Conservation (phyloP, 2,113 vertebrate species). For the Lophochroa leadbeateri region DNA sequence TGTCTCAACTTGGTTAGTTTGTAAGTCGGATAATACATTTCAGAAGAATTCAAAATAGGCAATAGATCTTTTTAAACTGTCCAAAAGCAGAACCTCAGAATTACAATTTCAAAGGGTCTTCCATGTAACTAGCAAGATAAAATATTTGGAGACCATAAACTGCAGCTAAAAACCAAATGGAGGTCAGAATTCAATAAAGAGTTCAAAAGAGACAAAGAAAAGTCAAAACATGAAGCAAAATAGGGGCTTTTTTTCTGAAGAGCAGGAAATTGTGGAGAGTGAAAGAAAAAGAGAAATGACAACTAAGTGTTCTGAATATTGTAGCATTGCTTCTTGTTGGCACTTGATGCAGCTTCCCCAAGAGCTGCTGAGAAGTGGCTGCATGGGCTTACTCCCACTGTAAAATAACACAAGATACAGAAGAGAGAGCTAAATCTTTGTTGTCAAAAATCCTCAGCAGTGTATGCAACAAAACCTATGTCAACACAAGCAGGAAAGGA, state of each 20-base stretch:
- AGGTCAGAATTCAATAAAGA: not conserved
- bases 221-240: not conserved
- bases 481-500: not conserved
- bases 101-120: conserved; percentile 1
- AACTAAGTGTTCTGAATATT: not conserved
- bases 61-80: not conserved
- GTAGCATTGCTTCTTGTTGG: not conserved
- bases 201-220: not conserved
- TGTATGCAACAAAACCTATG: not conserved
- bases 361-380: not conserved
- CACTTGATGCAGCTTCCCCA: not conserved
- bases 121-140: not conserved
- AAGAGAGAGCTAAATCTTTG: not conserved
- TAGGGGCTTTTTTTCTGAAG: not conserved
- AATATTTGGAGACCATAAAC: conserved; percentile 17
- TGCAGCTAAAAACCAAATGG: not conserved
- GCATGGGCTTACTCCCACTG: not conserved
- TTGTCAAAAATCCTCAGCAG: not conserved
- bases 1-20: not conserved
- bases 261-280: not conserved
- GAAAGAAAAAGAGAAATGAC: not conserved
- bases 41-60: conserved; percentile 20
- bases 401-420: not conserved
- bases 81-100: conserved; percentile 14
- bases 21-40: not conserved